Conservation (phyloP, 2,797 vertebrate species). For the Galagoides demidoff region DNA sequence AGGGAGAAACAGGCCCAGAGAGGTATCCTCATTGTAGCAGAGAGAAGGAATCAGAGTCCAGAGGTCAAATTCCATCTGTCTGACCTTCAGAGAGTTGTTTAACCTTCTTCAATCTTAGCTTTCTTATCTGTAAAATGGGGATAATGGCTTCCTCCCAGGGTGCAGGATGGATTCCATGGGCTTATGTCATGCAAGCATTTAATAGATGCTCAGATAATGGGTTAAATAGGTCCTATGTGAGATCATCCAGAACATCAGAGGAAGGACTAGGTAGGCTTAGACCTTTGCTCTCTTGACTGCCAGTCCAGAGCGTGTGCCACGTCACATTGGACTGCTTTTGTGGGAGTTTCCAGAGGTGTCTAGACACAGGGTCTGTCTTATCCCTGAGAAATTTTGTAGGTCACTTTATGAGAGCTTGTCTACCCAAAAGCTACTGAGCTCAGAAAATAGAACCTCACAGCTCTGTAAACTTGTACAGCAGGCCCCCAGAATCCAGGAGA, state of each 20-base stretch:
- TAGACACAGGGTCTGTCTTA: not conserved
- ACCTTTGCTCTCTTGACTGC: not conserved
- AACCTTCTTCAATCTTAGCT: not conserved
- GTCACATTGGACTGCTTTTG: not conserved
- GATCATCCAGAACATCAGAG: slow-evolving; percentile 29
- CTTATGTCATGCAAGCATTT: not conserved
- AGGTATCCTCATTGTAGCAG: not conserved
- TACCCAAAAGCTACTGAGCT: not conserved
- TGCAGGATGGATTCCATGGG: not conserved
- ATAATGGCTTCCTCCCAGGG: slow-evolving; percentile 29
- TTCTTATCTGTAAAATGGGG: slow-evolving; percentile 51
- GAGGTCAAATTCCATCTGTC: not conserved
- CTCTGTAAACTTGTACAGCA: not conserved
- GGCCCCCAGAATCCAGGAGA: slow-evolving; percentile 6
- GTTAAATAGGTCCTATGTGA: not conserved
- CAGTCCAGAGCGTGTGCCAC: not conserved
- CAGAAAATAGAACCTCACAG: not conserved
- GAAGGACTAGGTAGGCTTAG: slow-evolving; percentile 26
- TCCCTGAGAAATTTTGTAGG: not conserved
- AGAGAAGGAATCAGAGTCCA: not conserved
- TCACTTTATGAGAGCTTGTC: slow-evolving; percentile 13
- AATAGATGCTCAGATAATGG: not conserved
- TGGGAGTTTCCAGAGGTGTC: not conserved
- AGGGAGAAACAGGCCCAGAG: not conserved
- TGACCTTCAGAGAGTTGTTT: slow-evolving; percentile 33